Base-by-base conservation (phyloP, 2,888 invertebrate species). In the Aphidius colemani region DNA sequence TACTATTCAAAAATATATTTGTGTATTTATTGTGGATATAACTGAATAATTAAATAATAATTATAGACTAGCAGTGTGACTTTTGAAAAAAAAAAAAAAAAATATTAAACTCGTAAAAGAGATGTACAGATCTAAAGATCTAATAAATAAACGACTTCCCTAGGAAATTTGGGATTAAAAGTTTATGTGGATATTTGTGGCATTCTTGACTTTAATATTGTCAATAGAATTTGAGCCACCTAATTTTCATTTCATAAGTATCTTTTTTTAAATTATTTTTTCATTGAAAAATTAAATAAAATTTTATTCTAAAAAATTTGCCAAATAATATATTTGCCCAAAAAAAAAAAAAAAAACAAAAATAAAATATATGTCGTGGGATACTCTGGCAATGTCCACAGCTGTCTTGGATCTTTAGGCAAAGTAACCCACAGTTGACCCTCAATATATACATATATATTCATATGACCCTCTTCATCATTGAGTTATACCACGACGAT, bases 71-170 rank as follows among this genome's bases (percentile, higher is more conserved):
- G n/a, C n/a, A n/a, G 13, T 18, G 13, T 18, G 30, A 30, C 30
- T 30, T 30, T 30, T 30, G 13, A 18, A 18, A 30, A 30, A 30
- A 5, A 30, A 30, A 2, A 18, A 18, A 30, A 30, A 30, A 5
- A 30, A 30, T 30, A 30, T 30, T 0, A 30, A 30, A 30, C 5
- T 30, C 13, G 13, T 13, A 13, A 13, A 70, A 70, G 72, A 67
- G 63, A 69, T 72, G 68, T 71, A 70, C 63, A 67, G 69, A 69
- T 67, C 69, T n/a, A n/a, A n/a, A n/a, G n/a, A 71, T 73, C 74
- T 74, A 74, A 78, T 80, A 81, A 81, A 82, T 78, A 80, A 82
- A 82, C 77, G 82, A 81, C 82, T 82, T 82, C 82, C 82, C 76
- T 80, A 81, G 82, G 81, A 82, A 81, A 78, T 77, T 68, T 73